Percentiles rank a stretch among this genome's conserved stretches.
Evolutionary conservation across 2,797 vertebrate genomes (phyloP).

Genomic region (Taeniopygia guttata): DNA sequence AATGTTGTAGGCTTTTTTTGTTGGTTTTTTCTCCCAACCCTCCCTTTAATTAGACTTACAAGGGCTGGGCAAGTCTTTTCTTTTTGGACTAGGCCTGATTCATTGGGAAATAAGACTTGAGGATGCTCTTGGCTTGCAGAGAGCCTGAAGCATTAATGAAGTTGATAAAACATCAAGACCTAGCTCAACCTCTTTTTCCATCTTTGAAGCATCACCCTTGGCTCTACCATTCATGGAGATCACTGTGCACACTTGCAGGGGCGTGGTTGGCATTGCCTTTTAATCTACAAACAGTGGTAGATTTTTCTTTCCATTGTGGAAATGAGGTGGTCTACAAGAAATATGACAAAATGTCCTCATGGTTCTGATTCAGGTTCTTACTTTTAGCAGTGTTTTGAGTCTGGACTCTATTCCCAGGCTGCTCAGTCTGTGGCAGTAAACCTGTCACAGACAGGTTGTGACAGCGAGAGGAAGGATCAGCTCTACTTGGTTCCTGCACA

Average conservation of each 20-base stretch:
- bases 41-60: not conserved
- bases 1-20: not conserved
- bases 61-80: not conserved
- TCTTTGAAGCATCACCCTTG: not conserved
- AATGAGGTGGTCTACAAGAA: not conserved
- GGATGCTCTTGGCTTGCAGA: not conserved
- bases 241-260: not conserved
- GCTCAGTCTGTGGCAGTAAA: not conserved
- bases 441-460: not conserved
- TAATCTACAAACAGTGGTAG: not conserved
- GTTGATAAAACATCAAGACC: not conserved
- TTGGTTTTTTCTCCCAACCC: not conserved
- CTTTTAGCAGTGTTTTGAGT: not conserved
- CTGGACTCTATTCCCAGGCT: not conserved
- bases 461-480: not conserved
- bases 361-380: not conserved
- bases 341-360: not conserved
- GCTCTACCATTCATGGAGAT: not conserved
- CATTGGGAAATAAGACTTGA: not conserved
- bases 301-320: not conserved
- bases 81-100: not conserved
- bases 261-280: not conserved
- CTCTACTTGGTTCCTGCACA: not conserved
- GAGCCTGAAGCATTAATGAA: not conserved
- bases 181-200: not conserved